These are phyloP conservation scores for Rhopilema esculentum DNA, from an alignment of 30 jellyfish, hydroid and myxozoan genomes.

Conservation along the genomic window DNA sequence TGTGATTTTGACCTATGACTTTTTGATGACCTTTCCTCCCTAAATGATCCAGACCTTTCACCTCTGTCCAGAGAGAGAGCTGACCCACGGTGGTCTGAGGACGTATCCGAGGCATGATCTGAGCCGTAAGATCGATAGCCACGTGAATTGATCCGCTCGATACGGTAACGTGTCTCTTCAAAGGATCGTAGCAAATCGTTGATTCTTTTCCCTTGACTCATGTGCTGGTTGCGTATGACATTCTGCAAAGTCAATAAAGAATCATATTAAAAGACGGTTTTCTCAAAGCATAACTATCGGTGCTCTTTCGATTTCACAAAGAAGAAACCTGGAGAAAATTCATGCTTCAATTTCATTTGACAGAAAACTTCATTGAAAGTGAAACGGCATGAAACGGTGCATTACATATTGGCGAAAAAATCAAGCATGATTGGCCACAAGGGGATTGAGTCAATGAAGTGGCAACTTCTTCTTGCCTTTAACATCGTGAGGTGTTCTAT, in stretches of 20 bases:
- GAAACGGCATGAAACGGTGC: too few relatives aligned
- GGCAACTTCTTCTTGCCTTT: too few relatives aligned
- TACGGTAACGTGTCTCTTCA: slow-evolving; percentile 71
- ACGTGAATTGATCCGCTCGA: slow-evolving; percentile 65
- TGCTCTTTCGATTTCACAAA: too few relatives aligned
- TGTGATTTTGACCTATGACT: slow-evolving; percentile 40
- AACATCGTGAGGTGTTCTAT: too few relatives aligned
- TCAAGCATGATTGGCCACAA: too few relatives aligned
- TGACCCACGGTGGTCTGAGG: slow-evolving; percentile 59
- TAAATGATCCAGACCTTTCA: slow-evolving; percentile 64
- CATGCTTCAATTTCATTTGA: too few relatives aligned
- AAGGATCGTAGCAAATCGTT: slow-evolving; percentile 58
- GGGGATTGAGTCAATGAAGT: too few relatives aligned
- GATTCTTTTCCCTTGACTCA: slow-evolving; percentile 65
- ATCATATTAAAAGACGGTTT: background rate
- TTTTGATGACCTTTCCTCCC: slow-evolving; percentile 50
- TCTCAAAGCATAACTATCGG: too few relatives aligned
- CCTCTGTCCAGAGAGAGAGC: slow-evolving; percentile 59
- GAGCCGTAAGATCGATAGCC: slow-evolving; percentile 49
- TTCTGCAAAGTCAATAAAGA: slow-evolving; percentile 35
- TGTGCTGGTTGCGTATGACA: slow-evolving; percentile 67
- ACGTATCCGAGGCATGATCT: slow-evolving; percentile 37
- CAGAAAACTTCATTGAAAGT: too few relatives aligned
- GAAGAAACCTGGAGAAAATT: too few relatives aligned
- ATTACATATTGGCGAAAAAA: too few relatives aligned